phyloP scores from a whole-genome alignment of 2,888 invertebrate genomes.

The Limnephilus marmoratus region DNA sequence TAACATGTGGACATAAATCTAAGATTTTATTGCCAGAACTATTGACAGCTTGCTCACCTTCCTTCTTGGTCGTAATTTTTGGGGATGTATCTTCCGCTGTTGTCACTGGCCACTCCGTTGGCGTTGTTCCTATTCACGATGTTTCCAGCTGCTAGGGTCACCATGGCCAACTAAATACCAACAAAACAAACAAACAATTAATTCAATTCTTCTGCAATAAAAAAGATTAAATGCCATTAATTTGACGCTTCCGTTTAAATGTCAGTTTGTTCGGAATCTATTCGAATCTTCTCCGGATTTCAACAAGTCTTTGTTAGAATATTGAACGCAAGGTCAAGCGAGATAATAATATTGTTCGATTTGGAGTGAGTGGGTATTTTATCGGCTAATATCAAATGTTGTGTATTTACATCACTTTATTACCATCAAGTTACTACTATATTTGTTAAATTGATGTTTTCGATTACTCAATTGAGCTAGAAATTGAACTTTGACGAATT shows the following conservation, averaged over 20 bases:
- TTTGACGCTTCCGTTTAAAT: not conserved
- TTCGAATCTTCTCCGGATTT: not conserved
- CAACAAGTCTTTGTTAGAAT: not conserved
- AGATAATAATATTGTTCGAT: not conserved
- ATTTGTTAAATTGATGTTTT: not conserved
- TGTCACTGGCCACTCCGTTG: constrained; percentile 13
- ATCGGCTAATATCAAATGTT: not conserved
- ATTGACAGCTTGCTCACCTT: constrained; percentile 51
- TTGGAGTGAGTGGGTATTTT: constrained; percentile 2
- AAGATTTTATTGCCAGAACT: constrained; percentile 23
- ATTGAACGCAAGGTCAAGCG: constrained; percentile 2
- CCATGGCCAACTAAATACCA: constrained; percentile 53
- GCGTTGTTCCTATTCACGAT: not conserved
- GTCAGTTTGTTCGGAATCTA: not conserved
- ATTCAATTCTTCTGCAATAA: not conserved
- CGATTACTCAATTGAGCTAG: not conserved
- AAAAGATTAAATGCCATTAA: not conserved
- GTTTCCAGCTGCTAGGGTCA: constrained; percentile 34
- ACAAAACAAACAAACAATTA: not conserved
- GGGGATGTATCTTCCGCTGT: constrained; percentile 35
- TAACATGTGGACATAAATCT: constrained; percentile 24
- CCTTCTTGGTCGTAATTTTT: constrained; percentile 53
- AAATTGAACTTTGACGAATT: not conserved
- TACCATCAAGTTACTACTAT: not conserved
- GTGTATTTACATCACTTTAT: not conserved